These are phyloP conservation scores for Columba livia DNA, from an alignment of 2,113 vertebrate species.

Conservation along the genomic window DNA sequence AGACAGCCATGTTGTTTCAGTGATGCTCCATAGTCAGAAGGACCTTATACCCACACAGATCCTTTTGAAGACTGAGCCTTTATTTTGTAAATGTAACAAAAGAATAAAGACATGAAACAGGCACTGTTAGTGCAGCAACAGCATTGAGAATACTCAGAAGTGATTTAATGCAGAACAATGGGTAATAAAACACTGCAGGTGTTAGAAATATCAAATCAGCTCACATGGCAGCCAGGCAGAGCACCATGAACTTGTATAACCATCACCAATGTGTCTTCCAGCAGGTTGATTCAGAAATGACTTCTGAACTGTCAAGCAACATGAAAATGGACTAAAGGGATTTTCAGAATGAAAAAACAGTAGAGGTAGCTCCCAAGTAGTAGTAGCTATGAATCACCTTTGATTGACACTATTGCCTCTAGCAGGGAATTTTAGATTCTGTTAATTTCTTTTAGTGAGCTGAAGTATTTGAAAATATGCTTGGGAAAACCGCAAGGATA, in stretches of 20 bases:
- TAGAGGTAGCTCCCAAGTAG: not conserved
- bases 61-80: not conserved
- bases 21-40: not conserved
- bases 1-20: not conserved
- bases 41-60: not conserved
- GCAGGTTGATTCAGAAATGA: not conserved
- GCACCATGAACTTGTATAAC: not conserved
- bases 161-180: not conserved
- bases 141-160: not conserved
- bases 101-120: not conserved
- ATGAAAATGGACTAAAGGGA: not conserved
- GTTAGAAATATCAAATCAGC: not conserved
- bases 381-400: not conserved
- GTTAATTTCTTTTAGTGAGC: slow-evolving; percentile 3
- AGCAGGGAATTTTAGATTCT: slow-evolving; percentile 5
- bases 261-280: not conserved
- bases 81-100: not conserved
- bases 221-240: not conserved
- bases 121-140: not conserved
- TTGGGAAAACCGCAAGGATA: not conserved
- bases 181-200: not conserved
- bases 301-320: not conserved
- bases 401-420: not conserved
- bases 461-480: not conserved
- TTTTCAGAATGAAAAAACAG: not conserved